Percentiles rank a stretch among this genome's conserved stretches.
These are phyloP conservation scores for Hydrolagus affinis DNA, from an alignment of 2,113 vertebrate species.

Conservation along the genomic window DNA sequence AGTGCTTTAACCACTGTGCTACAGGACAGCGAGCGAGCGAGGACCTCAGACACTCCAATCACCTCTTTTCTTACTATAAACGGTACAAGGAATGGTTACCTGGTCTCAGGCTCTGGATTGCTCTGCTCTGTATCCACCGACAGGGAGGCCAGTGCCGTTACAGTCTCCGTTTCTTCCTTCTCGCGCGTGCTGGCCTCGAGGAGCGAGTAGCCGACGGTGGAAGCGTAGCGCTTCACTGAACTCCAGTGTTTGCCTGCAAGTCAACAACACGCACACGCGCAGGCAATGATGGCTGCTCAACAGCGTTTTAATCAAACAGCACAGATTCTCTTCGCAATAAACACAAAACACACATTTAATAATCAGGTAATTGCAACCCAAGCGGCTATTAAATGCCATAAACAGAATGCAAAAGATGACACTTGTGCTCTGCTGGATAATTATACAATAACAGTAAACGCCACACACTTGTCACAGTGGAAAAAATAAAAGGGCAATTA, in stretches of 20 bases:
- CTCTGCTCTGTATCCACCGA: slow-evolving; percentile 71
- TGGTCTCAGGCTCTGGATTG: slow-evolving; percentile 45
- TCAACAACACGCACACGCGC: neutral
- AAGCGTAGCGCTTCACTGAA: slow-evolving; percentile 57
- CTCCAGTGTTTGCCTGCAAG: slow-evolving; percentile 75
- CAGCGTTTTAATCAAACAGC: neutral
- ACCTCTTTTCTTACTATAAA: neutral
- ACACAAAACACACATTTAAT: neutral
- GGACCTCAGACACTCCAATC: neutral
- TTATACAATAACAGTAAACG: neutral
- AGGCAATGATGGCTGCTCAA: neutral
- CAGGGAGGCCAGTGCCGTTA: slow-evolving; percentile 82
- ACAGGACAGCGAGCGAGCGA: too few relatives aligned
- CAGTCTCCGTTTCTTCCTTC: slow-evolving; percentile 74
- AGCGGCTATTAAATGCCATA: neutral
- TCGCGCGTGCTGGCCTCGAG: slow-evolving; percentile 75
- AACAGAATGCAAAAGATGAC: slow-evolving; percentile 7
- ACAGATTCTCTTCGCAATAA: neutral
- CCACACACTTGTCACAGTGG: neutral
- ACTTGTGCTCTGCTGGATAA: neutral
- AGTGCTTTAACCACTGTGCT: too few relatives aligned
- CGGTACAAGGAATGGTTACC: slow-evolving; percentile 43
- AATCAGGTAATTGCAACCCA: too few relatives aligned
- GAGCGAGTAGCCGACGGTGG: slow-evolving; percentile 60
- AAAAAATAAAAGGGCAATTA: neutral